Evolutionary conservation across 2,113 vertebrate species (phyloP).

Genomic region (Natator depressus): DNA sequence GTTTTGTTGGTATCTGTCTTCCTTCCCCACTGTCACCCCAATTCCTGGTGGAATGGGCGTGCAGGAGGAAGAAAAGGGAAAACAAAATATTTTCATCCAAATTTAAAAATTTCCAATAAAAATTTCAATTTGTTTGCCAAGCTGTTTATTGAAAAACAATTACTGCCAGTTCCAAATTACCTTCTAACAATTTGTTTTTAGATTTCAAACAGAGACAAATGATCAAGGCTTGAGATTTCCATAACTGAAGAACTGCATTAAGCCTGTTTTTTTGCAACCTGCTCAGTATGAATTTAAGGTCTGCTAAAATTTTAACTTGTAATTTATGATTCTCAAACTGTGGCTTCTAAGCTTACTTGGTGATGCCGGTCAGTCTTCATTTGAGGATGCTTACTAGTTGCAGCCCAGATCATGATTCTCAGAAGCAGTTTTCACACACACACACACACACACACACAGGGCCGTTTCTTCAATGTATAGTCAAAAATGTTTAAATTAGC

Average conservation of each 20-base stretch:
- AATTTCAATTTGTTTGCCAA: background rate
- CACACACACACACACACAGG: no score
- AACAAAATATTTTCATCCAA: background rate
- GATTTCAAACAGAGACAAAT: background rate
- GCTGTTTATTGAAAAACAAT: background rate
- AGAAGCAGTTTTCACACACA: background rate
- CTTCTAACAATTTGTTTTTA: no score
- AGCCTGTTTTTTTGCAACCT: background rate
- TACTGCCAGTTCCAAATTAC: background rate
- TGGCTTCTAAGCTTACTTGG: background rate
- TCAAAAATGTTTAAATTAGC: no score
- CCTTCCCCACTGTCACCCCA: background rate
- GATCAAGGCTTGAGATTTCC: background rate
- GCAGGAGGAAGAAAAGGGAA: background rate
- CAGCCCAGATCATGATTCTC: background rate
- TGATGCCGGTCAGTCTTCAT: background rate
- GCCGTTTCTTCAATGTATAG: background rate
- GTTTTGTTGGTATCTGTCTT: background rate
- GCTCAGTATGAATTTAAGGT: rapidly evolving
- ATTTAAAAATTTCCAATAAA: background rate
- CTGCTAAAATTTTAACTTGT: background rate
- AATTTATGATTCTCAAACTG: background rate
- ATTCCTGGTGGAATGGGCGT: background rate
- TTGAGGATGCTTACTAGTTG: background rate
- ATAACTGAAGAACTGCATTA: background rate